Evolutionary conservation across 2,113 vertebrate genomes (phyloP).

Genomic region (Microtus ochrogaster): DNA sequence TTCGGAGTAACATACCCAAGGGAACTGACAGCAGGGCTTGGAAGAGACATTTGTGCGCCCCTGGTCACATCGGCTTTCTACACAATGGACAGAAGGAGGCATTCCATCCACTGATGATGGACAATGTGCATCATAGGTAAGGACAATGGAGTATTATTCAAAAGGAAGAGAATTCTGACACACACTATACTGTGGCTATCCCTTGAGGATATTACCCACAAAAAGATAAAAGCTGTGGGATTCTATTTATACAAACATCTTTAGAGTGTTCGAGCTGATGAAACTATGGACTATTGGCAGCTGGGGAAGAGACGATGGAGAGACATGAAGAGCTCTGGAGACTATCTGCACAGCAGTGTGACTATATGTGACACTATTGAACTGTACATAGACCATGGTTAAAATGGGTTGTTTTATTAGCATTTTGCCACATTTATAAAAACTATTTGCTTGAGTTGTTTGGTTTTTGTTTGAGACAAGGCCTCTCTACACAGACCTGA

Average conservation of each 20-base stretch:
- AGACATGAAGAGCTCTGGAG: neutral
- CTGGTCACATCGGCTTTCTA: neutral
- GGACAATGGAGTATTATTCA: neutral
- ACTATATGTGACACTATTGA: neutral
- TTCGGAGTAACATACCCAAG: neutral
- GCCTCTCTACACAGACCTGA: too few species aligned
- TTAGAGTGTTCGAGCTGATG: neutral
- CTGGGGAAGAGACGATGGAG: fast-evolving
- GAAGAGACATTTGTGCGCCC: neutral
- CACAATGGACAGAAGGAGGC: neutral
- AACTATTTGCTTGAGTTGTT: neutral
- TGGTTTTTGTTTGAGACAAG: neutral
- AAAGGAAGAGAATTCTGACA: slow-evolving; percentile 16
- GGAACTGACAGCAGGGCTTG: neutral
- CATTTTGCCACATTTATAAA: slow-evolving; percentile 1
- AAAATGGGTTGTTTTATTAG: neutral
- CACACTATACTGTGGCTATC: neutral
- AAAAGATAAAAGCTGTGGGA: neutral
- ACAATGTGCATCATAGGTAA: neutral
- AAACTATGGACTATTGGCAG: neutral
- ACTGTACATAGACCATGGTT: neutral
- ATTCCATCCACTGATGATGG: neutral
- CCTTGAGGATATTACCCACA: neutral
- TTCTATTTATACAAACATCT: neutral
- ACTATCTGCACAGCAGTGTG: neutral